Conservation (phyloP, 2,888 invertebrate species). For the Agapostemon virescens region DNA sequence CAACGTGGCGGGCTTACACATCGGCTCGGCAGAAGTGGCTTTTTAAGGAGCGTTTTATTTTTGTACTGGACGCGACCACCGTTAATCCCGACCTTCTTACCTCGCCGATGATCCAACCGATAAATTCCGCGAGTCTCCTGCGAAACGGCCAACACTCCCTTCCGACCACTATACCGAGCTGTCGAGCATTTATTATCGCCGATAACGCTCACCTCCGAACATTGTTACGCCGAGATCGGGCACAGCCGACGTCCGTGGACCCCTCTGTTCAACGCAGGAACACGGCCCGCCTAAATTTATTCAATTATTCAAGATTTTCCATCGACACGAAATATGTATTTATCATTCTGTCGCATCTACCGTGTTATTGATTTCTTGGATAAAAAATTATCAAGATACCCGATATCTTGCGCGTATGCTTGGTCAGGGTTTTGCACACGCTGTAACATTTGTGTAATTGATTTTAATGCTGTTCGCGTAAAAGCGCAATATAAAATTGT, state of each 20-base stretch:
- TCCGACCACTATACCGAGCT: conserved; percentile 50
- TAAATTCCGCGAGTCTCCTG: conserved; percentile 64
- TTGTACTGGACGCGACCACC: conserved; percentile 67
- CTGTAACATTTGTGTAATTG: not conserved
- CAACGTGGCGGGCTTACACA: conserved; percentile 50
- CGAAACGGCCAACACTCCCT: conserved; percentile 49
- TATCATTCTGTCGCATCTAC: not conserved
- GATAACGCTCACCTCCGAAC: conserved; percentile 47
- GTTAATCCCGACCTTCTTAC: conserved; percentile 70
- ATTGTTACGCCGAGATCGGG: conserved; percentile 26
- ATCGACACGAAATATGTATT: not conserved
- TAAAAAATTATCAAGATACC: not conserved
- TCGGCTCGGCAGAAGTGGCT: conserved; percentile 60
- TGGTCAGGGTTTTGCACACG: too few relatives aligned
- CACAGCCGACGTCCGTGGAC: conserved; percentile 40
- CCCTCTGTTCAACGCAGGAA: not conserved
- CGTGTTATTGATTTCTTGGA: not conserved
- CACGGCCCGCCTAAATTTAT: conserved; percentile 12
- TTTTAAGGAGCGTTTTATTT: conserved; percentile 70
- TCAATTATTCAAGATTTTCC: conserved; percentile 13
- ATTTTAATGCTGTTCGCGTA: not conserved
- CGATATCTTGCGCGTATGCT: too few relatives aligned
- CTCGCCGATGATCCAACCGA: conserved; percentile 66
- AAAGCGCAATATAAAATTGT: too few relatives aligned
- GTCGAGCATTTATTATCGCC: conserved; percentile 66